Base-by-base conservation (phyloP, 2,888 invertebrate species). In the Crioceris asparagi region DNA sequence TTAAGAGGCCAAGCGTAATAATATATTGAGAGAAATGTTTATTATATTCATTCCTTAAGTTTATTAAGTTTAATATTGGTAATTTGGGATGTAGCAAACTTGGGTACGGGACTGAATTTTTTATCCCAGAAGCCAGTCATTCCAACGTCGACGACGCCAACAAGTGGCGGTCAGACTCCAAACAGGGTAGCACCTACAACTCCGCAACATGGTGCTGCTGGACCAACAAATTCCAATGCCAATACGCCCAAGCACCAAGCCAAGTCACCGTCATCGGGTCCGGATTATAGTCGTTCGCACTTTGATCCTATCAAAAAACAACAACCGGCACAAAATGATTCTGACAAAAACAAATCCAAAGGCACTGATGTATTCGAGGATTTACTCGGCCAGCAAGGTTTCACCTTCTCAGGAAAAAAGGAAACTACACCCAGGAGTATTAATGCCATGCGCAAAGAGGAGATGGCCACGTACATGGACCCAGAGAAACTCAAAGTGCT, bases 371-470 rank as follows among this genome's bases (percentile, higher is more conserved):
- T 90, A 17, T 94, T 94, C 65, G 91, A 85, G 14, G 93, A 94
- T 62, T 68, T 94, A 12, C 68, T 94, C 7, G 93, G 92, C 10
- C 84, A 83, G 49, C 91, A 91, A 58, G 88, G 87, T 0, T 92
- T 91, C 57, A 79, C 80, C 45, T 88, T 90, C 64, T 67, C 75
- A 4, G 78, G 79, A 31, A 83, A 80, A 52, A 73, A 69, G 43
- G 77, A 80, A 43, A 69, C 78, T 26, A 83, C 83, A 2, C 91
- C 92, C 0, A 74, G 77, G 49, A 91, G 92, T 2, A 90, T 94
- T 54, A 93, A 91, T 59, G 87, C 83, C 45, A 91, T 94, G 91
- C 71, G 91, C 17, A 90, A 90, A 57, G 86, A 81, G 45, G 86
- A 88, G 52, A 68, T 88, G 55, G 81, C 77, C 1, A 82, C 75